Conservation (phyloP, 2,888 invertebrate species). For the Resseliella maxima region DNA sequence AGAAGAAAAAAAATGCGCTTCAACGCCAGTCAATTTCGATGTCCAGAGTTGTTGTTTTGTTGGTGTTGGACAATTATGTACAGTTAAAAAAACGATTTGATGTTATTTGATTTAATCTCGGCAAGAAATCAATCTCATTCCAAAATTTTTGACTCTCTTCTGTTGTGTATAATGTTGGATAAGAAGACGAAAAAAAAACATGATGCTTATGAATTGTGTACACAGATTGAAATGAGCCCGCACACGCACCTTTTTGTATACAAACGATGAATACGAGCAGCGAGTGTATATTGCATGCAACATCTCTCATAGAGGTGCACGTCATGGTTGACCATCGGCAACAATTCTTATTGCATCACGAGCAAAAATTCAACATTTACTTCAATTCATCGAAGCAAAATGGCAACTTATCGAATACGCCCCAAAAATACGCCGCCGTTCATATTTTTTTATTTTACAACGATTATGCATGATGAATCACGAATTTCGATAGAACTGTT, state of each 20-base stretch:
- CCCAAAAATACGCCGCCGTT: neutral
- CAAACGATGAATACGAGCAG: neutral
- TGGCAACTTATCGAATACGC: constrained; percentile 40
- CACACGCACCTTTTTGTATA: neutral
- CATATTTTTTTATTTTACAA: neutral
- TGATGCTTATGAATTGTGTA: constrained; percentile 36
- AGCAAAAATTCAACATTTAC: neutral
- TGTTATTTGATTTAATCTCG: neutral
- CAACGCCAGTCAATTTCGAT: neutral
- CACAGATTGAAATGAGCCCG: constrained; percentile 28
- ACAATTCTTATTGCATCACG: constrained; percentile 8
- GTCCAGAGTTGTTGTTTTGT: neutral
- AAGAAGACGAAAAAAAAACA: neutral
- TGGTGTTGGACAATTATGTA: neutral
- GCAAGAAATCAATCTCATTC: neutral
- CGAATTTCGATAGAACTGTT: neutral
- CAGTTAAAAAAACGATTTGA: neutral
- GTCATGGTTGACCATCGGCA: constrained; percentile 35
- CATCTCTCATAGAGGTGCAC: constrained; percentile 1
- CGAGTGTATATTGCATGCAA: constrained; percentile 14
- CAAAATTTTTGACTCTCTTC: neutral
- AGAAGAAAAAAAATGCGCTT: neutral
- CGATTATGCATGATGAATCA: neutral
- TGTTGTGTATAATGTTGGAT: neutral
- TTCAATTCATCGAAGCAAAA: constrained; percentile 21